These are phyloP conservation scores for Drosophila paranaensis DNA, from an alignment of 2,888 invertebrate species.

Conservation along the genomic window DNA sequence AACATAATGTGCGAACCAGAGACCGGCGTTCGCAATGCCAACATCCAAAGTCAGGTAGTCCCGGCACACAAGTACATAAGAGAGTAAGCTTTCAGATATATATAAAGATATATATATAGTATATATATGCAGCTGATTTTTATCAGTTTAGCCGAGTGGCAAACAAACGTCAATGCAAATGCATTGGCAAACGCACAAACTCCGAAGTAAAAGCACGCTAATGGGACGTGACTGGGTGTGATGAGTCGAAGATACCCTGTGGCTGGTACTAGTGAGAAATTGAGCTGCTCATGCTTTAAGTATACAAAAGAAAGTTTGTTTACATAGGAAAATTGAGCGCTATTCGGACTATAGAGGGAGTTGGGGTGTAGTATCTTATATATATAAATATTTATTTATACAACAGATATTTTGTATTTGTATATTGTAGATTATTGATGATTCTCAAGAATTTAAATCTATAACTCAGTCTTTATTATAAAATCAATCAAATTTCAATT, in stretches of 20 bases:
- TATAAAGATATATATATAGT: neutral
- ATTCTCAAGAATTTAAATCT: neutral
- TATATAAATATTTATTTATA: neutral
- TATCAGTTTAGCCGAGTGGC: slow-evolving; percentile 24
- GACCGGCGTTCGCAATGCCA: slow-evolving; percentile 28
- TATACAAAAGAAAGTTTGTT: neutral
- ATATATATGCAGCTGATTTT: slow-evolving; percentile 12
- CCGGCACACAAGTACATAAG: slow-evolving; percentile 19
- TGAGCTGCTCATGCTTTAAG: neutral
- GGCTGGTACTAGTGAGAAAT: neutral
- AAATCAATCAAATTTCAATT: neutral
- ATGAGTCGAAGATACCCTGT: neutral
- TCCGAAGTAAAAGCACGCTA: neutral
- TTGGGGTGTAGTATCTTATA: neutral
- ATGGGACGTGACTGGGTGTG: neutral
- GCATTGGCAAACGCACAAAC: slow-evolving; percentile 27
- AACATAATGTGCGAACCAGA: slow-evolving; percentile 39
- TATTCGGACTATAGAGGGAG: neutral
- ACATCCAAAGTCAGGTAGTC: slow-evolving; percentile 53
- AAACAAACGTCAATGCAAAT: slow-evolving; percentile 40
- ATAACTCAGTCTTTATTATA: too few species aligned
- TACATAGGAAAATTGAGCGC: neutral
- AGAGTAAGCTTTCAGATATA: neutral
- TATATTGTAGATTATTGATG: too few species aligned
- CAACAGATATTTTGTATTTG: too few species aligned